phyloP scores from a whole-genome alignment of 2,113 vertebrate genomes.

The Vimba vimba region DNA sequence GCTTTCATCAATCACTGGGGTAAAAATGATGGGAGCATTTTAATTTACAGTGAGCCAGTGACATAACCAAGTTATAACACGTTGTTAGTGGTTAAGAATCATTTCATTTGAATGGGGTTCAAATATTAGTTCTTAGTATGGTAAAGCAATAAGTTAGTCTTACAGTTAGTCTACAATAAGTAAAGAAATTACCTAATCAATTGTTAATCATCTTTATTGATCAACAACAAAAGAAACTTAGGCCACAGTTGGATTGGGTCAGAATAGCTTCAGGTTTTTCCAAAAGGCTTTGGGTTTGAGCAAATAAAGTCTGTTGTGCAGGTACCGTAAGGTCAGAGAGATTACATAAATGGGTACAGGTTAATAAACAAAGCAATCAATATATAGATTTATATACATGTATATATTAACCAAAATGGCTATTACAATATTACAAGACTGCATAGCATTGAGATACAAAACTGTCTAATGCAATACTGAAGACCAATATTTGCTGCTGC shows the following conservation, averaged over 20 bases:
- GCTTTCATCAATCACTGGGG: not conserved
- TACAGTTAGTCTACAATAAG: not conserved
- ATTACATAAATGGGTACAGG: constrained; percentile 43
- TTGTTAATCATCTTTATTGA: constrained; percentile 36
- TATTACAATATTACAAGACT: constrained; percentile 74
- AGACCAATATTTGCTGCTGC: constrained; percentile 63
- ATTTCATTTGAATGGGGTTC: not conserved
- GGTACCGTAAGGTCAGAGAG: constrained; percentile 51
- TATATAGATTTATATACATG: constrained; percentile 69
- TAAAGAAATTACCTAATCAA: not conserved
- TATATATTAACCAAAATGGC: constrained; percentile 73
- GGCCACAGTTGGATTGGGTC: constrained; percentile 53
- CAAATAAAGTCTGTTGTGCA: constrained; percentile 56
- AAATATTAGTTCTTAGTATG: constrained; percentile 7
- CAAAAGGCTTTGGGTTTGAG: constrained; percentile 60
- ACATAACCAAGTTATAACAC: not conserved
- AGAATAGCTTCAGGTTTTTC: constrained; percentile 52
- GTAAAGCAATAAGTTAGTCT: not conserved
- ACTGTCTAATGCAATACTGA: constrained; percentile 82
- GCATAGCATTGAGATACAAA: constrained; percentile 84
- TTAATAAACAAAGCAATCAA: constrained; percentile 82
- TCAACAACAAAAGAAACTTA: constrained; percentile 42
- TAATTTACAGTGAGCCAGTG: not conserved
- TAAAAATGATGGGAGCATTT: not conserved
- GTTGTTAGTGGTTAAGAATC: not conserved